Evolutionary conservation across 2,113 vertebrate species (phyloP), one percentile per base, ranked within the genome.

Genomic region (Poicephalus gulielmi): DNA sequence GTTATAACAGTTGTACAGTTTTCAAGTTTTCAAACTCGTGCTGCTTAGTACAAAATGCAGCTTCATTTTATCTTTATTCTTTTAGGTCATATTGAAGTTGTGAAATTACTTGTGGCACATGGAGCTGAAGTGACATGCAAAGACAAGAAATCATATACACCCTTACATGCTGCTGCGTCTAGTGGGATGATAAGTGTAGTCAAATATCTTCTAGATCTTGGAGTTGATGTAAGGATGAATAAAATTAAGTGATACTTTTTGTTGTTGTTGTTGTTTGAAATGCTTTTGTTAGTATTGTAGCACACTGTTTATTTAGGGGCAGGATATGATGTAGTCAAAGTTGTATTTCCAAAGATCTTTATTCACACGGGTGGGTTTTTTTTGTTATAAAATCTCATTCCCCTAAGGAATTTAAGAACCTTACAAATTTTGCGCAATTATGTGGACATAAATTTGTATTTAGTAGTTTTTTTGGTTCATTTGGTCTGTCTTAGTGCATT

Each of bases 111-210:
- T 7, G 99, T 99, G 86, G 98, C 99, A 43, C 98, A 99, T 7
- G 99, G 99, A 94, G 99, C 99, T 75, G 99, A 99, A 97, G 99
- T 99, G 90, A 98, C 98, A 31, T 99, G 99, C 96, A 99, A 99
- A 96, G 99, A 99, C 97, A 99, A 99, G 97, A 99, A 99, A 94
- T 99, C 99, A 0, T 99, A 99, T 44, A 99, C 99, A 59, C 99
- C 99, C 47, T 98, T 99, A 70, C 99, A 99, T 83, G 99, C 99
- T 83, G 99, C 99, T 86, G 99, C 99, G 71, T 99, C 99, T 91
- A 99, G 99, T 97, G 99, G 99, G 57, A 99, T 99, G 99, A 99
- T 99, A 95, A 99, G 98, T 41, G 98, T 99, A 78, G 99, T 99
- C 85, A 99, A 99, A 90, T 99, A 99, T 96, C 99, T 99, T 97